Conservation (phyloP, 2,113 vertebrate species). For the Tonatia bakeri region DNA sequence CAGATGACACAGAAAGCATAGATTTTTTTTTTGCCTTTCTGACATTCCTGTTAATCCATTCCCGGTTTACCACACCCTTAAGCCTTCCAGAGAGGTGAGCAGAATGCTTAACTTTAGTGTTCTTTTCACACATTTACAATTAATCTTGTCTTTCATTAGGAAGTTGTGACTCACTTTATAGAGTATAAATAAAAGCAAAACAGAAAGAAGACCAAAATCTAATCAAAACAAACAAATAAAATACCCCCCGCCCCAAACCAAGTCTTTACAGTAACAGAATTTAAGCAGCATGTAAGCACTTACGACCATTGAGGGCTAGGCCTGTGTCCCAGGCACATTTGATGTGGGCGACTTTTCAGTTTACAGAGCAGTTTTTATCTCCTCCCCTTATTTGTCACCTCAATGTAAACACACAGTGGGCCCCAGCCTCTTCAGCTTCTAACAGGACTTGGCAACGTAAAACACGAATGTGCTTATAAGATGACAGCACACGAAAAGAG, state of each 20-base stretch:
- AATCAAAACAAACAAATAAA: not conserved
- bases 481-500: not conserved
- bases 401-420: not conserved
- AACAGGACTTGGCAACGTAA: not conserved
- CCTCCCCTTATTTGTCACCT: not conserved
- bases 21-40: not conserved
- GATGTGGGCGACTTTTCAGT: not conserved
- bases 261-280: not conserved
- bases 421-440: not conserved
- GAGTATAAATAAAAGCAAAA: constrained; percentile 23
- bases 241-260: not conserved
- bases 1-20: not conserved
- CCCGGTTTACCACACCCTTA: not conserved
- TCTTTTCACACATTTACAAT: not conserved
- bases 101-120: not conserved
- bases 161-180: not conserved
- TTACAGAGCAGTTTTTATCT: not conserved
- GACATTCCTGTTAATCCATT: not conserved
- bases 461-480: not conserved
- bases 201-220: not conserved
- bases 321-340: not conserved
- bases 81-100: not conserved
- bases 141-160: not conserved
- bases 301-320: not conserved
- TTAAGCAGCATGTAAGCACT: not conserved